Conservation (phyloP, 1,140 invertebrate species). For the Panonychus citri region DNA sequence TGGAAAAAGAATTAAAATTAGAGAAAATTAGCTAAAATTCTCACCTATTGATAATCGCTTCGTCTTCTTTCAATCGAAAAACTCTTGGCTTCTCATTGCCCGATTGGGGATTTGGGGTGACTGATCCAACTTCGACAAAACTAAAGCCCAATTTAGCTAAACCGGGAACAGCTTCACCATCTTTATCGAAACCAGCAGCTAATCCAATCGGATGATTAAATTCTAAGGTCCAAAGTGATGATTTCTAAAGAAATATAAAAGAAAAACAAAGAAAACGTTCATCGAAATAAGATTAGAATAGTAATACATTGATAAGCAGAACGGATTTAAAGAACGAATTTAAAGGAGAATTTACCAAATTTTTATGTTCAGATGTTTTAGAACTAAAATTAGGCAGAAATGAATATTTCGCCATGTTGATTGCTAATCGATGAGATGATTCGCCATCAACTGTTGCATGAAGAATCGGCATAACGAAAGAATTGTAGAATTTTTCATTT, state of each 20-base stretch:
- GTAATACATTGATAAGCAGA: neutral
- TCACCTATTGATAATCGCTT: conserved; percentile 72
- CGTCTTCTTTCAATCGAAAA: conserved; percentile 58
- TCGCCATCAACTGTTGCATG: conserved; percentile 1
- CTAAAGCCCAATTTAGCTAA: conserved; percentile 69
- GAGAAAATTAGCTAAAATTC: neutral
- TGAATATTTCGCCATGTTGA: conserved; percentile 3
- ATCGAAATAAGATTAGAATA: neutral
- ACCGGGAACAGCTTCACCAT: conserved; percentile 66
- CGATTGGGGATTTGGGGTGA: conserved; percentile 71
- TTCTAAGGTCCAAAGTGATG: conserved; percentile 36
- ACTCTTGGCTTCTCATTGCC: conserved; percentile 81
- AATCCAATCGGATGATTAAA: conserved; percentile 78
- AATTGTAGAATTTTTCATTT: conserved; percentile 3
- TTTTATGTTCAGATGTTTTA: neutral
- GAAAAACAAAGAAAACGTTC: neutral
- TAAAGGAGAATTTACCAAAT: neutral
- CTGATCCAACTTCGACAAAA: conserved; percentile 86
- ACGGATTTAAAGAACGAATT: neutral
- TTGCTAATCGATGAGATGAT: neutral
- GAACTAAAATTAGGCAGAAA: neutral
- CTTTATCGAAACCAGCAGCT: conserved; percentile 94
- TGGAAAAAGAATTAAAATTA: neutral
- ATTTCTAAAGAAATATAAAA: conserved; percentile 31
- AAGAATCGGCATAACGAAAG: neutral